Evolutionary conservation across 2,888 invertebrate genomes (phyloP), one percentile per base, ranked within the genome.

Genomic region (Heterodera filipjevi): DNA sequence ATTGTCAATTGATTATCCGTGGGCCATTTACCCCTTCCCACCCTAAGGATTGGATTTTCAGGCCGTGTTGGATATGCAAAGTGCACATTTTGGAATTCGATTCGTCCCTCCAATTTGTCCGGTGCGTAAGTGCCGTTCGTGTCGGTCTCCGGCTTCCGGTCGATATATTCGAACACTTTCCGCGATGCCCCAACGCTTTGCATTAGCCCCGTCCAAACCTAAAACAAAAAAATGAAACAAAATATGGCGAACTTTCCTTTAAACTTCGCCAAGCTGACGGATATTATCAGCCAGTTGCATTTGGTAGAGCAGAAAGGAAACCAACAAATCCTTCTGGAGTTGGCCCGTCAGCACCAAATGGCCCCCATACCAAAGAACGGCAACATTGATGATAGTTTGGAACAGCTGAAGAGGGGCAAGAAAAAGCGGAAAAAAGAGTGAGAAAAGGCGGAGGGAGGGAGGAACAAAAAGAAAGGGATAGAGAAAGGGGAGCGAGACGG

Each of bases 41-140:
- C 93, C 80, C 93, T 92, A 14, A 96, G 90, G 16, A 95, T 93
- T 76, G 92, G 92, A 76, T 92, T 92, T 81, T 93, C 93, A 53
- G 92, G 92, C 30, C 95, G 92, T 0, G 94, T 93, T 1, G 95
- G 95, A 90, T 96, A 96, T 76, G 93, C 92, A 90, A 95, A 95
- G 91, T 90, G 94, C 0, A 95, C 92, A 49, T 92, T 91, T 77
- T 92, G 91, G 84, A 94, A 93, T 71, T 92, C 92, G 0, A 95
- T 93, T 86, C 93, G 92, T 10, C 95, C 95, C 30, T 82, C 79
- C 30, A 86, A 72, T 27, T 77, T 76, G 49, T 79, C 84, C n/a
- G 84, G 84, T 22, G 75, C 70, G 66, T 79, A 78, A 5, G 27
- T 64, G 16, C 84, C 85, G 16, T 75, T 73, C 30, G 76, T 85